These are phyloP conservation scores for Aquatica leii DNA, from an alignment of 2,888 invertebrate species.

Conservation along the genomic window DNA sequence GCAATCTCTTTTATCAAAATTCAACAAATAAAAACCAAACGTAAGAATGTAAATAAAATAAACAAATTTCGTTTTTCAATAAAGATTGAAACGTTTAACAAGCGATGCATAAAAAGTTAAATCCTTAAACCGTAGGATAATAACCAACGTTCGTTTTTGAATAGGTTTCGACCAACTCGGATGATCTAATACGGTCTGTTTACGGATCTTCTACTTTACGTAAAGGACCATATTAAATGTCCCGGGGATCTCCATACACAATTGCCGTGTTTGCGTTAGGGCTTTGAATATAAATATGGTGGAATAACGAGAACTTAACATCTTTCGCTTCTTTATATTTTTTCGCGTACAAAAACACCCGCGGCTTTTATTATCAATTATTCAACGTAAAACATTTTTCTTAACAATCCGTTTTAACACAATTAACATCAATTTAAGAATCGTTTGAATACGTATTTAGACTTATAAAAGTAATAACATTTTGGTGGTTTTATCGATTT, in stretches of 20 bases:
- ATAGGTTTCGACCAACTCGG: constrained; percentile 14
- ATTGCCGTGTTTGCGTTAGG: constrained; percentile 32
- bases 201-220: constrained; percentile 30
- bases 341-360: constrained; percentile 33
- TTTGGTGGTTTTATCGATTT: no score
- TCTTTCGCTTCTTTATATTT: constrained; percentile 34
- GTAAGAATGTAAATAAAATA: background rate
- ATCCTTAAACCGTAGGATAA: constrained; percentile 18
- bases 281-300: constrained; percentile 30
- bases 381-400: no score
- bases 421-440: no score
- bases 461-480: no score
- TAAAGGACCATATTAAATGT: constrained; percentile 33
- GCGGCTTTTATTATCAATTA: no score
- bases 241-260: constrained; percentile 26
- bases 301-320: constrained; percentile 28
- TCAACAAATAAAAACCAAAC: no score
- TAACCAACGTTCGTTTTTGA: constrained; percentile 19
- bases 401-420: no score
- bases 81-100: constrained; percentile 22
- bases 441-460: no score
- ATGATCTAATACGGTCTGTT: constrained; percentile 34
- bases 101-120: constrained; percentile 24
- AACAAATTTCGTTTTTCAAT: constrained; percentile 12
- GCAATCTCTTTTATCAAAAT: no score